These are phyloP conservation scores for Toxotes jaculatrix DNA, from an alignment of 2,113 vertebrate species.

Conservation along the genomic window DNA sequence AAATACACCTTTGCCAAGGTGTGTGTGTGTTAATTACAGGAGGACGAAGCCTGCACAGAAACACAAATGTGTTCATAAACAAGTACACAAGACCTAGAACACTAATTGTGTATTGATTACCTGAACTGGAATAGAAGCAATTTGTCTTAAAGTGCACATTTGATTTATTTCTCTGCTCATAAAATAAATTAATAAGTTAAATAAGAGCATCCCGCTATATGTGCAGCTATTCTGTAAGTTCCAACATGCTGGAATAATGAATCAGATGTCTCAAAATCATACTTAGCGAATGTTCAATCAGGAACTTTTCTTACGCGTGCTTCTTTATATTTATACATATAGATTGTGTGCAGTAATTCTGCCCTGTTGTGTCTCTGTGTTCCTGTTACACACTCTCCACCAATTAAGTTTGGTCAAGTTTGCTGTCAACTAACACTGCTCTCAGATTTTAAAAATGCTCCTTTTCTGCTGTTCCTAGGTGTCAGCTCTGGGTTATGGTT, in stretches of 20 bases:
- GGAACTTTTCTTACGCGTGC: neutral
- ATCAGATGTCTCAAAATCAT: conserved; percentile 9
- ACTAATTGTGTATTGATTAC: conserved; percentile 44
- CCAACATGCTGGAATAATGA: neutral
- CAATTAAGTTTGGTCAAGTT: neutral
- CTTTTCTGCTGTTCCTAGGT: neutral
- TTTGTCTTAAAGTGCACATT: neutral
- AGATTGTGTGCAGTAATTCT: neutral
- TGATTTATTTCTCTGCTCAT: conserved; percentile 20
- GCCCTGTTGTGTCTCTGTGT: neutral
- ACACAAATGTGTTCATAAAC: conserved; percentile 19
- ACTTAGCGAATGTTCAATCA: neutral
- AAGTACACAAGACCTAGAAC: neutral
- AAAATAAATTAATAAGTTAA: neutral
- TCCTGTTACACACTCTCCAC: neutral
- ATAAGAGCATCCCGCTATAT: neutral
- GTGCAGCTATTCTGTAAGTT: neutral
- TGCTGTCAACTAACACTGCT: neutral
- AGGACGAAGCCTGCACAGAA: conserved; percentile 7
- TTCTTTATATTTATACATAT: neutral
- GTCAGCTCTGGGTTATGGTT: conserved; percentile 1
- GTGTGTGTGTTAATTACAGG: conserved; percentile 42
- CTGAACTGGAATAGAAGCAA: neutral
- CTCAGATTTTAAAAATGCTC: neutral
- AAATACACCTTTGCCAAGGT: conserved; percentile 16